Evolutionary conservation across 2,113 vertebrate genomes (phyloP).

Genomic region (Microtus richardsoni): DNA sequence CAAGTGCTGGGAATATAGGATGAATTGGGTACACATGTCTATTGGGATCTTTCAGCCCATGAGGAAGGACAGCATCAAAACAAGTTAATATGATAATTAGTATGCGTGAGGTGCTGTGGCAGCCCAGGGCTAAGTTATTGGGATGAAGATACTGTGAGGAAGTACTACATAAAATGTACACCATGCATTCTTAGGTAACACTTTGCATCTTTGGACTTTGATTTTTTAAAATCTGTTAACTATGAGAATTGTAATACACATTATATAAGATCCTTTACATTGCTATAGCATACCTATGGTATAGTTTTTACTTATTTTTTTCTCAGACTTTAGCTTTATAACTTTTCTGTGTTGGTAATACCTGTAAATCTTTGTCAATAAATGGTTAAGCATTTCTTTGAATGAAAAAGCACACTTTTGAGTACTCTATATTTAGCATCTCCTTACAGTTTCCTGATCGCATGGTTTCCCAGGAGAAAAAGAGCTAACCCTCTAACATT

Average conservation of each 20-base stretch:
- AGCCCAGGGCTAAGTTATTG: slow-evolving; percentile 1
- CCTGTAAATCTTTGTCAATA: neutral
- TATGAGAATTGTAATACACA: neutral
- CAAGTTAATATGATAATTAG: slow-evolving; percentile 46
- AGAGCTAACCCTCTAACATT: neutral
- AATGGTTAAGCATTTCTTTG: neutral
- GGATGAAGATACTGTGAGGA: slow-evolving; percentile 8
- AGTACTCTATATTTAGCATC: neutral
- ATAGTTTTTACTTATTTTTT: slow-evolving; percentile 31
- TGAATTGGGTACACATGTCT: neutral
- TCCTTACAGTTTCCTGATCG: neutral
- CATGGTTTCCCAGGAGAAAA: neutral
- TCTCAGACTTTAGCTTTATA: slow-evolving; percentile 10
- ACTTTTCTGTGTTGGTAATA: neutral
- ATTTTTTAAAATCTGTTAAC: slow-evolving; percentile 36
- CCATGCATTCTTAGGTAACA: slow-evolving; percentile 19
- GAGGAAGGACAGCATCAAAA: slow-evolving; percentile 1
- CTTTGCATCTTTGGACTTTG: slow-evolving; percentile 17
- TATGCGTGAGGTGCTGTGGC: neutral
- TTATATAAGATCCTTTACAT: slow-evolving; percentile 9
- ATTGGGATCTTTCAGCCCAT: neutral
- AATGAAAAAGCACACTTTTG: slow-evolving; percentile 21
- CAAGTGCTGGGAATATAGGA: neutral
- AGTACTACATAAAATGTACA: slow-evolving; percentile 19
- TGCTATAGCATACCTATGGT: neutral